phyloP scores from a whole-genome alignment of 2,113 vertebrate genomes.

The Fulica atra region DNA sequence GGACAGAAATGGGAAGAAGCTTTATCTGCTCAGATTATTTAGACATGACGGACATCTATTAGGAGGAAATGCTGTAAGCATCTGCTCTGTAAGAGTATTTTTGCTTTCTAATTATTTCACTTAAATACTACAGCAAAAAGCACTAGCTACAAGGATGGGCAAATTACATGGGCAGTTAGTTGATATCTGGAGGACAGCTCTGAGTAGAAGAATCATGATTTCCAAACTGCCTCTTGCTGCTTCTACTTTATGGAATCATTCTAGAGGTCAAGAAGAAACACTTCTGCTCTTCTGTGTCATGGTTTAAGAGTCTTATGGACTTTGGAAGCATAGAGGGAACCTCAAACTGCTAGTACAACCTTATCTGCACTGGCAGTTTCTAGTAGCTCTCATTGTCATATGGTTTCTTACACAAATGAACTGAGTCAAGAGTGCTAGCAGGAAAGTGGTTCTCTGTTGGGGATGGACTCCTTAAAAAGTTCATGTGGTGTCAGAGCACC shows the following conservation, averaged over 20 bases:
- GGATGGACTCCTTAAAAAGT: neutral
- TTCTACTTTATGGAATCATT: neutral
- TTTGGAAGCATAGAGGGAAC: neutral
- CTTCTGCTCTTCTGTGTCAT: neutral
- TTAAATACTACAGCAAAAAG: neutral
- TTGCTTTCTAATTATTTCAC: neutral
- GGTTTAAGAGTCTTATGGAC: neutral
- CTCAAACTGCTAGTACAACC: neutral
- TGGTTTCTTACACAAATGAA: neutral
- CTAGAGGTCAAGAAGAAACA: neutral
- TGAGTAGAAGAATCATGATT: neutral
- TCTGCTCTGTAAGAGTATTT: neutral
- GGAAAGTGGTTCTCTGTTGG: neutral
- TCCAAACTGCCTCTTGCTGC: neutral
- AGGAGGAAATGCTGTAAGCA: neutral
- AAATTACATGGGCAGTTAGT: neutral
- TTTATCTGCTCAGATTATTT: neutral
- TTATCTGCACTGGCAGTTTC: neutral
- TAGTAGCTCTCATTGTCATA: neutral
- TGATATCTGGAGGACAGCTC: neutral
- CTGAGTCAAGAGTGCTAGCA: neutral
- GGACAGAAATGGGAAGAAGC: neutral
- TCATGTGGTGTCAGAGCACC: neutral
- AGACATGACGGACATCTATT: neutral
- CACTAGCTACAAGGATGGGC: neutral